These are phyloP conservation scores for Neogobius melanostomus DNA, from an alignment of 2,113 vertebrate species.

Conservation along the genomic window DNA sequence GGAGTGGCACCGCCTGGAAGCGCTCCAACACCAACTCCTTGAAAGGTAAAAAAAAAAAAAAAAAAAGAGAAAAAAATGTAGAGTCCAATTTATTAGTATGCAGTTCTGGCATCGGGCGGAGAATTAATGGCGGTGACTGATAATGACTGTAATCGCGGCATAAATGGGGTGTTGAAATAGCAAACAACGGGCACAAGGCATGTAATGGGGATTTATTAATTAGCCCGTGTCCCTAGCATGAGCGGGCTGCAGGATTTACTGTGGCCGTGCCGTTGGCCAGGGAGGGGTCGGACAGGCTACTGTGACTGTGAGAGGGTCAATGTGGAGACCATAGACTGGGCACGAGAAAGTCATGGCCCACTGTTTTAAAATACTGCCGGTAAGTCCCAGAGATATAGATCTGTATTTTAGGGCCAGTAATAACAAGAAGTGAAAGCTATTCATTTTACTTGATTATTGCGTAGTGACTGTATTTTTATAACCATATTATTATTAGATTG, in stretches of 20 bases:
- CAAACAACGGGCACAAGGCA: slow-evolving; percentile 85
- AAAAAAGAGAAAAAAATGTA: slow-evolving; percentile 79
- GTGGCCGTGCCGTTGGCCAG: slow-evolving; percentile 68
- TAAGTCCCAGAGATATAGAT: not conserved
- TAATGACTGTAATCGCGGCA: slow-evolving; percentile 86
- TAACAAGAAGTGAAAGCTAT: not conserved
- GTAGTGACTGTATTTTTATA: too few species aligned
- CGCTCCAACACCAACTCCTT: slow-evolving; percentile 80
- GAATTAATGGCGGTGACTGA: slow-evolving; percentile 85
- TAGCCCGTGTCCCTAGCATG: slow-evolving; percentile 73
- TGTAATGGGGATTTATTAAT: slow-evolving; percentile 86
- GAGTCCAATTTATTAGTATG: slow-evolving; percentile 85
- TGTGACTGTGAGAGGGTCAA: slow-evolving; percentile 66
- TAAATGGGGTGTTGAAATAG: slow-evolving; percentile 88
- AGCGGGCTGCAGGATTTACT: slow-evolving; percentile 78
- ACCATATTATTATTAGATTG: too few species aligned
- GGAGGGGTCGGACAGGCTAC: slow-evolving; percentile 63
- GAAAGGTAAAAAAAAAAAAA: slow-evolving; percentile 80
- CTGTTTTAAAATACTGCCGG: slow-evolving; percentile 10
- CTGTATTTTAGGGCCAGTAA: not conserved
- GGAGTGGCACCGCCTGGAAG: slow-evolving; percentile 79
- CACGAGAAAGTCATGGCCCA: slow-evolving; percentile 14
- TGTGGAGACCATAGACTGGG: slow-evolving; percentile 32
- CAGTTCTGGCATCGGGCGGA: slow-evolving; percentile 79
- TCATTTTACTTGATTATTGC: too few species aligned